Evolutionary conservation across 1,140 invertebrate genomes (phyloP), one percentile per base, ranked within the genome.

Genomic region (Potamilus streckersoni): DNA sequence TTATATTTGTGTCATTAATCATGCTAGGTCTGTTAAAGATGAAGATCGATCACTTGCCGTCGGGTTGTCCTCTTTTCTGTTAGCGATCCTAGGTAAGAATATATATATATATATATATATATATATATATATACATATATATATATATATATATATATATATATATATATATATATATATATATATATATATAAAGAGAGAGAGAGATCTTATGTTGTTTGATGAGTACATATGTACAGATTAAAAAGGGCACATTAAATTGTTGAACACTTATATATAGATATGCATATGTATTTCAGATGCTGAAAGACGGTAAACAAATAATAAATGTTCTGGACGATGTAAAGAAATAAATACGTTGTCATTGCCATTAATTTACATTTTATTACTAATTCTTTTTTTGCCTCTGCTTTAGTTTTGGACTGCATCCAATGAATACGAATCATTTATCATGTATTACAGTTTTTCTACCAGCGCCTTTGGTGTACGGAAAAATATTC

Each of bases 401-500:
- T 17, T 31, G 1, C 15, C 23, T 5, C 64, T 16, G 64, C n/a
- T 66, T 5, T 16, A 23, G 31, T 11, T 11, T 16, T 66, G 19
- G 65, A 19, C 19, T 67, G n/a, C 27, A 67, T 12, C 5, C 27
- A 67, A 19, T 13, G 13, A 17, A 20, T 17, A 23, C 19, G 8
- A 31, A 31, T 14, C 17, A 49, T 20, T 31, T 23, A 8, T 67
- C 19, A 49, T 67, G 16, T 31, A 69, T 69, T 65, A 13, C 31
- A 76, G 74, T 76, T 12, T 76, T 76, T 57, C 68, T 76, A 16
- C 74, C 74, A 23, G 74, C 74, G 60, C 74, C 74, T 3, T 71
- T 76, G 4, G 63, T 76, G 20, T 66, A 59, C 31, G 74, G 74
- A 20, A 69, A 69, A 16, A 27, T 76, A 31, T 76, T 76, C 55